phyloP scores from a whole-genome alignment of 2,113 vertebrate species.

The Notarius quadriscutis region DNA sequence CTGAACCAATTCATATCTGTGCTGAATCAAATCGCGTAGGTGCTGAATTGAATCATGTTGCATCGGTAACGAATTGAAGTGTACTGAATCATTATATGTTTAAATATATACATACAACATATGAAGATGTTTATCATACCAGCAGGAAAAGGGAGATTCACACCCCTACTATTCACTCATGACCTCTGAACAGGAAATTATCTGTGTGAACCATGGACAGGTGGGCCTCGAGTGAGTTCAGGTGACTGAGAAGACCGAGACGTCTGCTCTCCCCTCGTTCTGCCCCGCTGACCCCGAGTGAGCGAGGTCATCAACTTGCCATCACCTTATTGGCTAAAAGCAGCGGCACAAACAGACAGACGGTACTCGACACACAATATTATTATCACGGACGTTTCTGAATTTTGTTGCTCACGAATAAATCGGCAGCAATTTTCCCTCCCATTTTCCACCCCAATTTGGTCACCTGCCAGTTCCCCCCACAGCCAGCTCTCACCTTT shows the following conservation, averaged over 20 bases:
- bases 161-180: not conserved
- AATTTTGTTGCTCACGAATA: not conserved
- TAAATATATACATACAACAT: not conserved
- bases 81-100: too few species aligned
- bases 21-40: not conserved
- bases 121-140: not conserved
- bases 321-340: conserved; percentile 18
- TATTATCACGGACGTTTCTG: not conserved
- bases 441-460: not conserved
- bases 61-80: not conserved
- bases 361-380: not conserved
- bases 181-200: conserved; percentile 1
- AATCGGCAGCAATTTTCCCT: not conserved
- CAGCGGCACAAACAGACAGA: not conserved
- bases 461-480: not conserved
- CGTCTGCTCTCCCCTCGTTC: conserved; percentile 59
- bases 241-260: conserved; percentile 58
- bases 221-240: conserved; percentile 45
- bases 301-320: not conserved
- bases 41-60: not conserved
- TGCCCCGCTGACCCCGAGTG: conserved; percentile 59
- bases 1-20: not conserved
- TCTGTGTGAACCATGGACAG: not conserved
- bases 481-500: not conserved
- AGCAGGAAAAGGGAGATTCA: not conserved